A percentile compares a stretch with the other conserved stretches of the same genome.
phyloP scores from a whole-genome alignment of 92 coral and sea anemone genomes.

The Desmophyllum pertusum region DNA sequence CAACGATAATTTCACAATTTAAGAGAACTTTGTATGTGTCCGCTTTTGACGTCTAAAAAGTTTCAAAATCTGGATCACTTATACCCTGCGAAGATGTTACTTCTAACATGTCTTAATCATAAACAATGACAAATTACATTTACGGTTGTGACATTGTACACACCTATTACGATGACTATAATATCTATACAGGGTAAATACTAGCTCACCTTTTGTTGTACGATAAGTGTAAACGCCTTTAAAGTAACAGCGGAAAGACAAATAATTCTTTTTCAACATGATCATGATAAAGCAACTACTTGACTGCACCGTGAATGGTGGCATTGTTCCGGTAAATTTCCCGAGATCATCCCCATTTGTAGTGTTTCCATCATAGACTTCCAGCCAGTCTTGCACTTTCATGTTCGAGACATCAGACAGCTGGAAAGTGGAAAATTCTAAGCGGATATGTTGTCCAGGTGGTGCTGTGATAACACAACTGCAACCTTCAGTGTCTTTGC shows the following conservation, averaged over 20 bases:
- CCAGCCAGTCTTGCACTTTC: background rate
- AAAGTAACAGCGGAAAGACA: background rate
- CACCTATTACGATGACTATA: background rate
- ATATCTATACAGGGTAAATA: no score
- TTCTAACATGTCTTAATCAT: no score
- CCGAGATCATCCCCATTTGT: background rate
- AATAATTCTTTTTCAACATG: background rate
- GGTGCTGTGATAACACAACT: conserved; percentile 15
- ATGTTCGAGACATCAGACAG: background rate
- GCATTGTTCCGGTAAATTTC: background rate
- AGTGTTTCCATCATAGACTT: background rate
- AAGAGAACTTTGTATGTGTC: no score
- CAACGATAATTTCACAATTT: no score
- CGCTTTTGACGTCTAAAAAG: no score
- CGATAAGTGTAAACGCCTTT: background rate
- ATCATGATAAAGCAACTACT: background rate
- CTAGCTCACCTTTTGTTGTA: background rate
- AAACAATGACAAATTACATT: no score
- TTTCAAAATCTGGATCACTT: no score
- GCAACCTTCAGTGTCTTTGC: no score
- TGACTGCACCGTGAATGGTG: background rate
- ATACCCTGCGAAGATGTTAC: no score
- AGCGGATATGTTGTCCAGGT: background rate
- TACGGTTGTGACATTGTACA: background rate
- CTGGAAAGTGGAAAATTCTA: background rate